Evolutionary conservation across 2,888 invertebrate species (phyloP).

Genomic region (Nemapogon koenigi): DNA sequence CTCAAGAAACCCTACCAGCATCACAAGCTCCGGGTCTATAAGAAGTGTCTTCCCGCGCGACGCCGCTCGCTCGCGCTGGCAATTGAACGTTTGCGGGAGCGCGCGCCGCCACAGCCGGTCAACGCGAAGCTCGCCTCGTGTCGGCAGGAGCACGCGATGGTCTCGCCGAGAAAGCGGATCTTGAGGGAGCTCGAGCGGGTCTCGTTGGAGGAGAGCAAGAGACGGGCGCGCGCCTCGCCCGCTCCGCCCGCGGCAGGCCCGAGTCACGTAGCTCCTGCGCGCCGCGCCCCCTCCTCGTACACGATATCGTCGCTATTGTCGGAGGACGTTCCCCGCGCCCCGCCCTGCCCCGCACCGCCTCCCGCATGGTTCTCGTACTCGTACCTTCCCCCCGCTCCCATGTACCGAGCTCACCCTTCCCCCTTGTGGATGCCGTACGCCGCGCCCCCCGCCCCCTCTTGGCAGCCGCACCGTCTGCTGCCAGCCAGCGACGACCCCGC

Average conservation of each 20-base stretch:
- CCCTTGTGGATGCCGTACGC: constrained; percentile 57
- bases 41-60: constrained; percentile 33
- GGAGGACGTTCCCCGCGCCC: constrained; percentile 49
- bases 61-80: constrained; percentile 38
- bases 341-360: constrained; percentile 26
- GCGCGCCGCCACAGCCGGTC: constrained; percentile 38
- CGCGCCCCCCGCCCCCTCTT: constrained; percentile 47
- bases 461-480: constrained; percentile 31
- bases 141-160: constrained; percentile 64
- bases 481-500: neutral
- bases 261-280: constrained; percentile 22
- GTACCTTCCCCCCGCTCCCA: constrained; percentile 14
- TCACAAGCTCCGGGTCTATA: constrained; percentile 56
- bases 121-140: constrained; percentile 51
- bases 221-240: constrained; percentile 44
- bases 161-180: constrained; percentile 84
- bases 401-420: constrained; percentile 27
- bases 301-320: constrained; percentile 85
- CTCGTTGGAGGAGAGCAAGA: constrained; percentile 71
- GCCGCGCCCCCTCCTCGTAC: constrained; percentile 49
- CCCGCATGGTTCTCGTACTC: constrained; percentile 1
- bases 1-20: constrained; percentile 60
- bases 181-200: constrained; percentile 82
- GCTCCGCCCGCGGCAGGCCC: constrained; percentile 19
- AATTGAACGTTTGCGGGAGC: constrained; percentile 31